These are phyloP conservation scores for Harmothoe impar DNA, from an alignment of 2,888 invertebrate genomes.

Conservation along the genomic window DNA sequence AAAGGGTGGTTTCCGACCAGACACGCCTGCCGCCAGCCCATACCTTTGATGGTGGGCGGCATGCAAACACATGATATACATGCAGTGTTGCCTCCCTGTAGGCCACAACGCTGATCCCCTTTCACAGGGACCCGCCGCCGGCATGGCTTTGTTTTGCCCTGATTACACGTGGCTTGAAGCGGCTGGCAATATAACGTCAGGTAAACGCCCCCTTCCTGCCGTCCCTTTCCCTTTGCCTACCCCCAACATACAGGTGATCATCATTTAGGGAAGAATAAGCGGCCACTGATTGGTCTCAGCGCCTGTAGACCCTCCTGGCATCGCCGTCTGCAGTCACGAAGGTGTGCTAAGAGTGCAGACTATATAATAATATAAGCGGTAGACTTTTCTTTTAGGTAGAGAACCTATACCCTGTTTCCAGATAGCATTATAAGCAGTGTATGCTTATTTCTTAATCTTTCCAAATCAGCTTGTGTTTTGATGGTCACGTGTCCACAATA, in stretches of 20 bases:
- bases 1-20: constrained; percentile 21
- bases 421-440: too few species aligned
- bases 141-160: constrained; percentile 18
- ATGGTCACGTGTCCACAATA: too few species aligned
- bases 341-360: too few species aligned
- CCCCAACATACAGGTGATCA: constrained; percentile 8
- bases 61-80: constrained; percentile 58
- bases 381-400: too few species aligned
- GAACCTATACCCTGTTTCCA: too few species aligned
- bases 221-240: neutral
- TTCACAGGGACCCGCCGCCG: constrained; percentile 13
- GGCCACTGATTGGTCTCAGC: constrained; percentile 28
- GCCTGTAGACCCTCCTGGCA: neutral
- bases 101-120: neutral
- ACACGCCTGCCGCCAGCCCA: constrained; percentile 27
- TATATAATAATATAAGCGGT: too few species aligned
- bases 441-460: too few species aligned
- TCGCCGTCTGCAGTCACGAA: neutral
- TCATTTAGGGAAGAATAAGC: neutral
- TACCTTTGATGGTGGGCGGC: constrained; percentile 34
- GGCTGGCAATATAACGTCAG: constrained; percentile 38
- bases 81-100: constrained; percentile 55
- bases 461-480: too few species aligned
- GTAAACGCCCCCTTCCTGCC: neutral
- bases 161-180: constrained; percentile 46